Conservation (phyloP, 2,113 vertebrate species). For the Sigmodon hispidus region DNA sequence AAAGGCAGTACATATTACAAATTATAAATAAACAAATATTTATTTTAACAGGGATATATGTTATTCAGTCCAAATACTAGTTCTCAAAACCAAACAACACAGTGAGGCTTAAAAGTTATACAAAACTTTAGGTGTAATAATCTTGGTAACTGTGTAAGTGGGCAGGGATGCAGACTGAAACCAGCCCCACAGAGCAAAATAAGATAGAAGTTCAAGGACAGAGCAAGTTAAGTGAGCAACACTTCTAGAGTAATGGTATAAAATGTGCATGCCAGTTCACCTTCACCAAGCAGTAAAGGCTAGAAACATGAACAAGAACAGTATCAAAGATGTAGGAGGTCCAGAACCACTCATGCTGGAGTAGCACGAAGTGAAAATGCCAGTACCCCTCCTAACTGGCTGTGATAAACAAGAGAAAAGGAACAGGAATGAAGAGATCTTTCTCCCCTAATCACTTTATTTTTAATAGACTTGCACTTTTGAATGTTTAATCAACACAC, state of each 20-base stretch:
- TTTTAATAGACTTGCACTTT: neutral
- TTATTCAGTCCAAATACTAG: neutral
- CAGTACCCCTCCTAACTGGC: neutral
- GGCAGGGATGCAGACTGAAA: neutral
- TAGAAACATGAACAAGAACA: neutral
- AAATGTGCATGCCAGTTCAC: neutral
- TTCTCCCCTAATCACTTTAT: neutral
- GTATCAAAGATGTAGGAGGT: neutral
- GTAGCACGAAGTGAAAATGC: neutral
- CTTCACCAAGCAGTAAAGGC: neutral
- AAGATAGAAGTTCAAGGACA: neutral
- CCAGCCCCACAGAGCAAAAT: neutral
- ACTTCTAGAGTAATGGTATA: neutral
- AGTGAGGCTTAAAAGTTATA: conserved; percentile 12
- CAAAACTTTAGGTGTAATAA: conserved; percentile 39
- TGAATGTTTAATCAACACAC: conserved; percentile 3
- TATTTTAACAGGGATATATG: neutral
- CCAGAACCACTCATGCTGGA: neutral
- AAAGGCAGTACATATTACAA: conserved; percentile 14
- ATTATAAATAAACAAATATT: conserved; percentile 32
- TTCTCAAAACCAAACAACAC: neutral
- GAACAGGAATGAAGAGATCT: neutral
- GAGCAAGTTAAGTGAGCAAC: neutral
- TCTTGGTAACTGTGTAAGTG: neutral
- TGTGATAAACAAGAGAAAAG: neutral